Conservation (phyloP, 2,797 vertebrate genomes). For the Microcaecilia unicolor region DNA sequence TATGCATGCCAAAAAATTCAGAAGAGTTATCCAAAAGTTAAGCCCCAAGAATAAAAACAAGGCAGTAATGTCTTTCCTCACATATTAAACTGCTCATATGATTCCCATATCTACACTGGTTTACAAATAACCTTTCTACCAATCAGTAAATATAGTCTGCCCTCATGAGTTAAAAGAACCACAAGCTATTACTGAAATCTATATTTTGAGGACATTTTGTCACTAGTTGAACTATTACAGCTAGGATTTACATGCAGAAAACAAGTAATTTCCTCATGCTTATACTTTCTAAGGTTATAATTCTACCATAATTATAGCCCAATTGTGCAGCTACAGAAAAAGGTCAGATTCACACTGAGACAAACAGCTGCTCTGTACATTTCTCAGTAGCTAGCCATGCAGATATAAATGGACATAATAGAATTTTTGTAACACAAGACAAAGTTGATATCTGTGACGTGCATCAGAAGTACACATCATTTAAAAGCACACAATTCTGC, state of each 20-base stretch:
- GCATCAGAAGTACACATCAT: slow-evolving; percentile 12
- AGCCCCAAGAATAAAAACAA: no score
- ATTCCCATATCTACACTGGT: no score
- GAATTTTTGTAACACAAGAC: slow-evolving; percentile 22
- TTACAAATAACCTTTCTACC: no score
- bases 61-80: no score
- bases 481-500: slow-evolving; percentile 12
- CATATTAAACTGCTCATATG: no score
- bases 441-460: slow-evolving; percentile 27
- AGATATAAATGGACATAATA: no score
- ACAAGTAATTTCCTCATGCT: background rate
- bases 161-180: no score
- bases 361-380: slow-evolving; percentile 24
- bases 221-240: background rate
- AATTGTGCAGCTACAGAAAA: slow-evolving; percentile 24
- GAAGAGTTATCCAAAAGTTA: no score
- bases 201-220: no score
- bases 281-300: slow-evolving; percentile 11
- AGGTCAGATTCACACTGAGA: slow-evolving; percentile 30
- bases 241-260: slow-evolving; percentile 12
- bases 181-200: no score
- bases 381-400: slow-evolving; percentile 1
- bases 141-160: no score
- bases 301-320: slow-evolving; percentile 13
- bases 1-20: no score